Conservation (phyloP, 2,113 vertebrate species). For the Sula dactylatra region DNA sequence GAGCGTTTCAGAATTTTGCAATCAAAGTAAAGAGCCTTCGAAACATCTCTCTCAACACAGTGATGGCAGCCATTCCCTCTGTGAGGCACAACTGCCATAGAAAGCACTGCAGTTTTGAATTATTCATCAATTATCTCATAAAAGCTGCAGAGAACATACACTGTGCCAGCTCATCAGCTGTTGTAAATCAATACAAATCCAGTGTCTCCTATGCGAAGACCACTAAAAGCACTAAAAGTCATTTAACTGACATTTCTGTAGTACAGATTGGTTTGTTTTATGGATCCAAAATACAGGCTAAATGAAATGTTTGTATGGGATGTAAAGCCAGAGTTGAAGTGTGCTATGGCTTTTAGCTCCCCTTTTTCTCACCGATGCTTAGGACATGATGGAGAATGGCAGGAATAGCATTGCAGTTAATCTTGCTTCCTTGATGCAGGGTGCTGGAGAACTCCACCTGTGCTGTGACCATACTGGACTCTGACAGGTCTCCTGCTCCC, state of each 20-base stretch:
- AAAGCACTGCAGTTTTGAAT: neutral
- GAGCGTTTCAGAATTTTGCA: neutral
- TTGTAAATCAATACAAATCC: slow-evolving; percentile 21
- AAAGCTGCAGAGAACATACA: neutral
- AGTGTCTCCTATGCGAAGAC: neutral
- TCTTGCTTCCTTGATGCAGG: neutral
- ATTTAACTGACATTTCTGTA: neutral
- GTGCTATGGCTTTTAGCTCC: neutral
- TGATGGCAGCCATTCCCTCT: neutral
- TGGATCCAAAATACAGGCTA: neutral
- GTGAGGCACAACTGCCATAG: neutral
- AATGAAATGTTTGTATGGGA: neutral
- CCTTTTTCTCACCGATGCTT: neutral
- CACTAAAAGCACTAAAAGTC: neutral
- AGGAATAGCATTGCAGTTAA: neutral
- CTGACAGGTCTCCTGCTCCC: neutral
- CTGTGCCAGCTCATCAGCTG: slow-evolving; percentile 34
- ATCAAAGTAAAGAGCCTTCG: neutral
- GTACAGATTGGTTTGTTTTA: slow-evolving; percentile 21
- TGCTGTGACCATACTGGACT: neutral
- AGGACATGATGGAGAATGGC: neutral
- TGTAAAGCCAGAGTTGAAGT: neutral
- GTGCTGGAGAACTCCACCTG: neutral
- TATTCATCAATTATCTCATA: slow-evolving; percentile 5
- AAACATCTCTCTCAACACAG: neutral